Evolutionary conservation across 2,888 invertebrate species (phyloP), one percentile per base, ranked within the genome.

Genomic region (Parapristionchus giblindavisi): DNA sequence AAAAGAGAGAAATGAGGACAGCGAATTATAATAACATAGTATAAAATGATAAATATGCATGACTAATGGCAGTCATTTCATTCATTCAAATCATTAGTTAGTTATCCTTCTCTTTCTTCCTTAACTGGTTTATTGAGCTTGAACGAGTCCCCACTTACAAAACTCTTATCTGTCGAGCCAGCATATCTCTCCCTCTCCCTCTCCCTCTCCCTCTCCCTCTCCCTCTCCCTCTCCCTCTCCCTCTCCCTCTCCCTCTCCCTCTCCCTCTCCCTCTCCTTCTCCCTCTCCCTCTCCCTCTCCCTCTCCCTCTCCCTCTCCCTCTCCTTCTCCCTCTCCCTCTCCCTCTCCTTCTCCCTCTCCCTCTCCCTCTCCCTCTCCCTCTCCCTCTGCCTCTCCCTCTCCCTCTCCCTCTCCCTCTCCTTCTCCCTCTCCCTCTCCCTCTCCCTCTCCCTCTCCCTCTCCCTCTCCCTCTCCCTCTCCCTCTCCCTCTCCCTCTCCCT

Each of bases 361-460:
- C n/a, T 6, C 56, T 56, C 56, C 8, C 24, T 24, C 56, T 17
- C 14, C 14, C n/a, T 56, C 8, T 56, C 56, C 56, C n/a, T 17
- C 27, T 6, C n/a, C 56, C 48, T 11, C 21, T 48, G 21, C 56
- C n/a, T 6, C 14, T 14, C 8, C 17, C 43, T 8, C 43, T 43
- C 17, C 43, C 43, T 43, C 17, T 14, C 17, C 43, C 8, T 8
- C 43, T 43, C 43, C 43, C 68, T 36, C 36, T 68, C 68, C 34
- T 52, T 68, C 52, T 40, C 52, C 43, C 40, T 52, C 68, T 14
- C 66, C 51, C 68, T 68, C 68, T 68, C 68, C 36, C 40, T 68
- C 40, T n/a, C 56, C 24, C 56, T 56, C n/a, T 14, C n/a, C 27
- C 56, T 56, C 56, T 48, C 48, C 21, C 48, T 48, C 48, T 48